These are phyloP conservation scores for Rana temporaria DNA, from an alignment of 2,113 vertebrate species.

Conservation along the genomic window DNA sequence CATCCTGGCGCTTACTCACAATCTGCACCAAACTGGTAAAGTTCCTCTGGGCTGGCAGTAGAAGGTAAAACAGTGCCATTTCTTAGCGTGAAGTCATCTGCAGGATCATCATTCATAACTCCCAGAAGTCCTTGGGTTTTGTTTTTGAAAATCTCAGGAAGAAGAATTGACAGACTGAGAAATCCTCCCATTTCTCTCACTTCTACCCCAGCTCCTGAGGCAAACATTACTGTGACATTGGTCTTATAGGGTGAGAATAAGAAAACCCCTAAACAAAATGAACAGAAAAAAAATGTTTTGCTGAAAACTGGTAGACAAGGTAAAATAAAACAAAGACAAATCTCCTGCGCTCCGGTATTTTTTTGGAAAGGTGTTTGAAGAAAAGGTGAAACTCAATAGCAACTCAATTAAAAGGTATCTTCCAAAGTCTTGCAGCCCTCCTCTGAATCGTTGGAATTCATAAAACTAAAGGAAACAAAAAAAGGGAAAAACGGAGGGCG, in stretches of 20 bases:
- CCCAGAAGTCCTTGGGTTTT: slow-evolving; percentile 84
- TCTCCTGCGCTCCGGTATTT: too few relatives aligned
- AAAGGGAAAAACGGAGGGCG: too few relatives aligned
- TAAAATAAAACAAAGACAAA: too few relatives aligned
- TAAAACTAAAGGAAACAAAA: too few relatives aligned
- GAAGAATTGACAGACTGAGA: slow-evolving; percentile 78
- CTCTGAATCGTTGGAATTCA: too few relatives aligned
- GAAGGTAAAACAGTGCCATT: slow-evolving; percentile 64
- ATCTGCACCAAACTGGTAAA: slow-evolving; percentile 81
- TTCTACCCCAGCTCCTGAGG: slow-evolving; percentile 85
- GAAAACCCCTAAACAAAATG: slow-evolving; percentile 78
- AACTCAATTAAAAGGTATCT: too few relatives aligned
- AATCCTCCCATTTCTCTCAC: slow-evolving; percentile 68
- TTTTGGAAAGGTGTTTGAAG: too few relatives aligned
- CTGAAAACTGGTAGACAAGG: too few relatives aligned
- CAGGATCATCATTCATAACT: slow-evolving; percentile 76
- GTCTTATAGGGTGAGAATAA: slow-evolving; percentile 72
- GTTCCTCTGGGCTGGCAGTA: slow-evolving; percentile 67
- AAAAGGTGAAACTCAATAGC: too few relatives aligned
- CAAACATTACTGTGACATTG: slow-evolving; percentile 85
- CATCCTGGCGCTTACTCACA: slow-evolving; percentile 77
- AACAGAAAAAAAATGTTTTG: background rate
- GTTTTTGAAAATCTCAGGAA: slow-evolving; percentile 79
- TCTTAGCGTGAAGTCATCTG: slow-evolving; percentile 79
- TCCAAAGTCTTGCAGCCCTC: too few relatives aligned